phyloP scores from a whole-genome alignment of 1,140 invertebrate genomes.

The Drosophila chauvacae region DNA sequence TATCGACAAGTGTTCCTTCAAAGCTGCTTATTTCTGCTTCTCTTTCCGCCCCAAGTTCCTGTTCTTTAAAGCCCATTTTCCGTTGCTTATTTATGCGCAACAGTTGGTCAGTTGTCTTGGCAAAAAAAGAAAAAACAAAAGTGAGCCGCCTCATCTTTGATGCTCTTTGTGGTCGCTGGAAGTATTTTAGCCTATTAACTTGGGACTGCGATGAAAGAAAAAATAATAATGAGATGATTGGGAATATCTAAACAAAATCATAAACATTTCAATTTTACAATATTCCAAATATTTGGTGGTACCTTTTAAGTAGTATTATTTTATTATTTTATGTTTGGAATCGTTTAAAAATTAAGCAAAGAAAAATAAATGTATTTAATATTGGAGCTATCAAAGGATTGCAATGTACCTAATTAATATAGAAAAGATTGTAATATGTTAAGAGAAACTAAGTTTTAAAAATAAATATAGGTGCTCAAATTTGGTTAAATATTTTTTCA shows the following conservation, averaged over 20 bases:
- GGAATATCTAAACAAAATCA: slow-evolving; percentile 3
- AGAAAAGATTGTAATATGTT: too few relatives aligned
- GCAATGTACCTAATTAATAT: background rate
- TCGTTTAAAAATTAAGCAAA: background rate
- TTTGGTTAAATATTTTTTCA: too few relatives aligned
- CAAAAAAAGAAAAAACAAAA: slow-evolving; percentile 34
- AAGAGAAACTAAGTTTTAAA: too few relatives aligned
- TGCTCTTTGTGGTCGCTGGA: slow-evolving; percentile 25
- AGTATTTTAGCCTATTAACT: slow-evolving; percentile 19
- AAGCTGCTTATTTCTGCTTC: slow-evolving; percentile 54
- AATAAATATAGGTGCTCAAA: too few relatives aligned
- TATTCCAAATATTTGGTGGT: background rate
- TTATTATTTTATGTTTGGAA: background rate
- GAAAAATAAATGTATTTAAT: background rate
- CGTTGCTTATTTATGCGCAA: slow-evolving; percentile 72
- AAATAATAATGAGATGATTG: slow-evolving; percentile 9
- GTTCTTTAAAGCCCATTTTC: slow-evolving; percentile 52
- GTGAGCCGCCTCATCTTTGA: slow-evolving; percentile 24
- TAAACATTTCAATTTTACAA: background rate
- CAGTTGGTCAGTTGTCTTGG: slow-evolving; percentile 63
- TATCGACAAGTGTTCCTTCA: slow-evolving; percentile 51
- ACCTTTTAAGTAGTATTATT: background rate
- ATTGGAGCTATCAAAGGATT: background rate
- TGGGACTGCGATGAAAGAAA: slow-evolving; percentile 28
- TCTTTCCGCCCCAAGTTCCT: slow-evolving; percentile 12